phyloP scores from a whole-genome alignment of 2,888 invertebrate genomes.

The Sminthurides aquaticus region DNA sequence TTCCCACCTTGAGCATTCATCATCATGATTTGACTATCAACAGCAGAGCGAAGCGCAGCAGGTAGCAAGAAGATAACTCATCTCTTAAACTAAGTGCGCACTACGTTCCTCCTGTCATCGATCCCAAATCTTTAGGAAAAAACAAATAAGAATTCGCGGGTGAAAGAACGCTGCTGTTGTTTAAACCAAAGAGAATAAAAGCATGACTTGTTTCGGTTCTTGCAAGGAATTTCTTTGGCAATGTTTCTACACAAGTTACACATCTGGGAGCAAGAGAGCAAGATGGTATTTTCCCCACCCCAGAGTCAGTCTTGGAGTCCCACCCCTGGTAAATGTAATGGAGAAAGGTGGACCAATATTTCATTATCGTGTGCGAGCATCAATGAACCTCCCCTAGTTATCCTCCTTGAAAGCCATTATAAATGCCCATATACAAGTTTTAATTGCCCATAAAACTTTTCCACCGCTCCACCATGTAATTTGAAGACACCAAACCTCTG shows the following conservation, averaged over 20 bases:
- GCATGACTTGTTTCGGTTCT: too few species aligned
- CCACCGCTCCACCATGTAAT: conserved; percentile 1
- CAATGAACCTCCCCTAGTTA: background rate
- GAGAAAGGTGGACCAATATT: conserved; percentile 10
- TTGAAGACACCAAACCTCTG: background rate
- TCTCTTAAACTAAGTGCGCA: too few species aligned
- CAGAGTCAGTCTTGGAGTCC: too few species aligned
- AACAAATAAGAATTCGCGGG: too few species aligned
- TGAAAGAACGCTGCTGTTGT: too few species aligned
- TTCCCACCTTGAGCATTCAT: background rate
- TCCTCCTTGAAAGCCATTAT: background rate
- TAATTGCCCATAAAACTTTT: conserved; percentile 14
- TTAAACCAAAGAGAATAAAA: too few species aligned
- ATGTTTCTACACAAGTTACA: too few species aligned
- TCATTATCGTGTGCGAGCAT: conserved; percentile 17
- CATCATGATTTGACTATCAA: background rate
- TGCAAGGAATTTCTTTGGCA: too few species aligned
- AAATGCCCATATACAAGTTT: conserved; percentile 12
- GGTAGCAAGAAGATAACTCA: background rate
- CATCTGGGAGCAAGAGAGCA: too few species aligned
- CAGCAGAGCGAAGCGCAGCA: background rate
- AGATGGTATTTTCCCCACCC: background rate
- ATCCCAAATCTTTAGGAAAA: too few species aligned
- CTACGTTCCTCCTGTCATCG: too few species aligned
- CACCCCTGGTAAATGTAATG: background rate